Evolutionary conservation across 2,797 vertebrate species (phyloP).

Genomic region (Carduelis carduelis): DNA sequence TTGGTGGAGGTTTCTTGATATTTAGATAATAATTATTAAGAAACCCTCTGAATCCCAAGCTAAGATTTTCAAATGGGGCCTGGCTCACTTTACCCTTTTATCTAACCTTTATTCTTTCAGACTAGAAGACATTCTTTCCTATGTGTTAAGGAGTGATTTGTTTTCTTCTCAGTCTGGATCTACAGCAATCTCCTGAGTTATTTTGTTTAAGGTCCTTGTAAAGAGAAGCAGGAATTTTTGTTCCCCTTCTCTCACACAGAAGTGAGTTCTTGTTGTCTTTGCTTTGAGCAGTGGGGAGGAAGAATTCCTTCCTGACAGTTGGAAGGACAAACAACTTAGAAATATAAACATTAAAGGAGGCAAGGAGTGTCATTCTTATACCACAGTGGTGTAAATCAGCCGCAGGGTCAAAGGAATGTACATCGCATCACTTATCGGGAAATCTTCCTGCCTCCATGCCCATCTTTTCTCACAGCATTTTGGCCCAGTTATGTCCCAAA

Average conservation of each 20-base stretch:
- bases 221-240: neutral
- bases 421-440: fast-evolving
- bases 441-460: neutral
- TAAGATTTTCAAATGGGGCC: neutral
- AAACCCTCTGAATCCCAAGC: neutral
- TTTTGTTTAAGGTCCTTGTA: neutral
- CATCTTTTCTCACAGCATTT: neutral
- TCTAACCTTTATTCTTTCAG: neutral
- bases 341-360: neutral
- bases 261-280: neutral
- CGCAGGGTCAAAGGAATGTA: neutral
- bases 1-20: neutral
- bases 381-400: neutral
- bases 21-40: neutral
- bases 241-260: neutral
- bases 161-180: neutral
- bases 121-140: neutral
- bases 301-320: neutral
- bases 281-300: neutral
- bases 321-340: neutral
- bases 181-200: neutral
- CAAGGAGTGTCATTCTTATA: neutral
- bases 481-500: neutral
- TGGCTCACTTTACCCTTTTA: neutral
- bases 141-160: neutral